Percentiles rank a stretch among this genome's conserved stretches.
Evolutionary conservation across 2,797 vertebrate genomes (phyloP).

Genomic region (Oophaga sylvatica): DNA sequence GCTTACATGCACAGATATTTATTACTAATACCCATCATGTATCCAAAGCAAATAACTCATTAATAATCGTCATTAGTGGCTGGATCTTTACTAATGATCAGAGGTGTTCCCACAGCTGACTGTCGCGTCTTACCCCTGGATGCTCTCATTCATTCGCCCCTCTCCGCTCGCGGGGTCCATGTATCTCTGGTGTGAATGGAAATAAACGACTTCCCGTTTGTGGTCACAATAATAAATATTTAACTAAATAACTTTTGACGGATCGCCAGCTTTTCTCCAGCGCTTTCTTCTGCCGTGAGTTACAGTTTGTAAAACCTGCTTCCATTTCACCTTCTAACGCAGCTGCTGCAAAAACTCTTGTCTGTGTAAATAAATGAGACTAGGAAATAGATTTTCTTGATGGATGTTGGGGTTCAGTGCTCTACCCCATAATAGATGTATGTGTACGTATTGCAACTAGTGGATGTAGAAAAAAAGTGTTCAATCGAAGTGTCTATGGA

Average conservation of each 20-base stretch:
- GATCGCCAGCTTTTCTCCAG: not conserved
- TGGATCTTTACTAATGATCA: not conserved
- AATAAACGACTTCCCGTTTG: constrained; percentile 2
- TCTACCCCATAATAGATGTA: not conserved
- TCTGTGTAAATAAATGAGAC: too few relatives aligned
- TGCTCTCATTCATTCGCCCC: too few relatives aligned
- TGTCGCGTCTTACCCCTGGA: too few relatives aligned
- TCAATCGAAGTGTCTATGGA: not conserved
- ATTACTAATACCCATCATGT: too few relatives aligned
- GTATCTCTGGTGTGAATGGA: not conserved
- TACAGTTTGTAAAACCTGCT: not conserved
- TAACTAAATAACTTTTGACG: not conserved
- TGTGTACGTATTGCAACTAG: too few relatives aligned
- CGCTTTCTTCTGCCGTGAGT: not conserved
- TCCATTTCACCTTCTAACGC: not conserved
- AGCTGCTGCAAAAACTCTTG: constrained; percentile 10
- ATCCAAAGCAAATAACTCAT: too few relatives aligned
- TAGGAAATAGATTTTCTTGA: not conserved
- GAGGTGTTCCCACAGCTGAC: too few relatives aligned
- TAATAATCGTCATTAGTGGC: too few relatives aligned
- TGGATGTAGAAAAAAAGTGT: too few relatives aligned
- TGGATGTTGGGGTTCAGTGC: not conserved
- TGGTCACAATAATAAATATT: constrained; percentile 2
- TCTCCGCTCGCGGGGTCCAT: not conserved
- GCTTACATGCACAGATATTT: too few relatives aligned